Conservation (phyloP, 2,888 invertebrate genomes). For the Torymus aiolomorphi region DNA sequence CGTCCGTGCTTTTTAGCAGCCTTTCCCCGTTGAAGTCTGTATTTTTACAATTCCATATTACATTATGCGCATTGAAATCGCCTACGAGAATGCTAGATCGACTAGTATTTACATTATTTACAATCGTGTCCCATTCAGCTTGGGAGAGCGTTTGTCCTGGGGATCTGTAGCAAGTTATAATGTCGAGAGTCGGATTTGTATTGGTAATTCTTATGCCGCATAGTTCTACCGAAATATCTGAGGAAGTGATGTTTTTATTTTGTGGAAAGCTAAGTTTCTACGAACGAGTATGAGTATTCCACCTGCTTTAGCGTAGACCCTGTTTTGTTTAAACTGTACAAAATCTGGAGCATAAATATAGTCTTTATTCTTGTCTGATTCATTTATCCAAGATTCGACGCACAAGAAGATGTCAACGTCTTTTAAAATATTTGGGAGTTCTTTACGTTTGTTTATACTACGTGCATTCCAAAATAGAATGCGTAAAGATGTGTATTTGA, state of each 20-base stretch:
- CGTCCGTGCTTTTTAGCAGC: neutral
- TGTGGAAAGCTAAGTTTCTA: neutral
- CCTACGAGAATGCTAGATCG: neutral
- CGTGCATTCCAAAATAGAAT: neutral
- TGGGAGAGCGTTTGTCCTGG: too few relatives aligned
- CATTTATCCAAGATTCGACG: neutral
- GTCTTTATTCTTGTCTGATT: too few relatives aligned
- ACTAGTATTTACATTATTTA: neutral
- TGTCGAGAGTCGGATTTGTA: neutral
- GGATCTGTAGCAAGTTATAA: neutral
- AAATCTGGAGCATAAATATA: neutral
- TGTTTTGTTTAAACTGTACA: neutral
- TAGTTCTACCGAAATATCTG: neutral
- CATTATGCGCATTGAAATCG: slow-evolving; percentile 12
- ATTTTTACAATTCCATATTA: neutral
- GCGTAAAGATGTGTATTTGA: neutral
- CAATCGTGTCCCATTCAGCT: neutral
- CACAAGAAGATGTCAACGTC: too few relatives aligned
- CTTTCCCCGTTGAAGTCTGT: slow-evolving; percentile 1
- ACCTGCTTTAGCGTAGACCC: neutral
- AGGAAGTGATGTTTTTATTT: neutral
- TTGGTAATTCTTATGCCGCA: neutral
- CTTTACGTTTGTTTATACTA: neutral
- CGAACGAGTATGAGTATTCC: neutral
- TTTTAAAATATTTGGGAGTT: too few relatives aligned